Percentiles rank a stretch among this genome's conserved stretches.
phyloP scores from a whole-genome alignment of 2,888 invertebrate genomes.

The Acrobasis consociella region DNA sequence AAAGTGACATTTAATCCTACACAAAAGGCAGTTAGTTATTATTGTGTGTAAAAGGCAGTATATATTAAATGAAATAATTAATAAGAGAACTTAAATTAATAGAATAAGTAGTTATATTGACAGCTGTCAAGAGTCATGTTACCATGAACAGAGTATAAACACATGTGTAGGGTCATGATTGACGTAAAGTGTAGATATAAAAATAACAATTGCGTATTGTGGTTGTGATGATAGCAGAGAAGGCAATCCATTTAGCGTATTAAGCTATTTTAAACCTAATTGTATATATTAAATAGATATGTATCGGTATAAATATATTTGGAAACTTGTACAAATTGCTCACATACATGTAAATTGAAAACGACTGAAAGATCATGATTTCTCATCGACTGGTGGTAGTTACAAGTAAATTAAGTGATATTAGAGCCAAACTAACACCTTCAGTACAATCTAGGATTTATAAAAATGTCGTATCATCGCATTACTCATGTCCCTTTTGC shows the following conservation, averaged over 20 bases:
- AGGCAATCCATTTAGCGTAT: constrained; percentile 73
- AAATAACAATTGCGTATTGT: constrained; percentile 70
- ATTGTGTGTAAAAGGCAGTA: too few relatives aligned
- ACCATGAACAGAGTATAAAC: constrained; percentile 22
- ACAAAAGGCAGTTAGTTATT: too few relatives aligned
- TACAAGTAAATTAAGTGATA: constrained; percentile 43
- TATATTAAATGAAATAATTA: too few relatives aligned
- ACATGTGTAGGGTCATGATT: constrained; percentile 36
- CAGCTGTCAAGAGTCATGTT: constrained; percentile 25
- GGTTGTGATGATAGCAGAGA: constrained; percentile 80
- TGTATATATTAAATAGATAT: constrained; percentile 71
- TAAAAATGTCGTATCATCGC: background rate
- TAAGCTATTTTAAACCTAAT: constrained; percentile 43
- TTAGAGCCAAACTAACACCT: background rate
- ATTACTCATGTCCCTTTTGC: too few relatives aligned
- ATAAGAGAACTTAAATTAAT: too few relatives aligned
- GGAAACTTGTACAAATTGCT: constrained; percentile 82
- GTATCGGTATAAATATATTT: constrained; percentile 71
- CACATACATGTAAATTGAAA: constrained; percentile 76
- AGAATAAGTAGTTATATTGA: background rate
- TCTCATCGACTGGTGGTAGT: constrained; percentile 78
- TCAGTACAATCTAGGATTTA: constrained; percentile 17
- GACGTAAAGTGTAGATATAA: constrained; percentile 38
- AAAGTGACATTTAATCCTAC: background rate
- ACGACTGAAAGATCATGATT: constrained; percentile 77